A percentile compares a stretch with the other conserved stretches of the same genome.
These are phyloP conservation scores for Polylopha cassiicola DNA, from an alignment of 2,888 invertebrate species.

Conservation along the genomic window DNA sequence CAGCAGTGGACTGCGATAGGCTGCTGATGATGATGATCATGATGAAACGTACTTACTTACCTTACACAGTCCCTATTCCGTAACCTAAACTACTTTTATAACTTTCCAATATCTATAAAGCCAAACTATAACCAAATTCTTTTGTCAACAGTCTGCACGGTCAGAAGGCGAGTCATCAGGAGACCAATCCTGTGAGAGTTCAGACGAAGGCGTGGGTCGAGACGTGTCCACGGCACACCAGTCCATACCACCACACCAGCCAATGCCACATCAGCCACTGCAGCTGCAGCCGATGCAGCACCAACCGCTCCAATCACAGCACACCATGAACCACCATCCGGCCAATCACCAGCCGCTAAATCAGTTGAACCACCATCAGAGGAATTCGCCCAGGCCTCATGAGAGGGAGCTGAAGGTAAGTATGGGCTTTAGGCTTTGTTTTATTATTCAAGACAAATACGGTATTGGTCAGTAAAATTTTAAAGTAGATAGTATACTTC, in stretches of 20 bases:
- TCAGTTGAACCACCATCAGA: constrained; percentile 47
- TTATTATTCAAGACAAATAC: too few species aligned
- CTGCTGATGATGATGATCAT: too few species aligned
- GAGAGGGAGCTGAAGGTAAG: constrained; percentile 63
- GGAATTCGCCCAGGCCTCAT: constrained; percentile 60
- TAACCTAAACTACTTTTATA: too few species aligned
- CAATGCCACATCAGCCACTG: constrained; percentile 36
- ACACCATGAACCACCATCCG: constrained; percentile 48
- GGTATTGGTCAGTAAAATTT: too few species aligned
- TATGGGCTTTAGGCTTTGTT: constrained; percentile 2
- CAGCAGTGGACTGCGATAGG: too few species aligned
- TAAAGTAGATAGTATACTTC: too few species aligned
- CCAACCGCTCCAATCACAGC: constrained; percentile 37
- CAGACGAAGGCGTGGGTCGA: constrained; percentile 70
- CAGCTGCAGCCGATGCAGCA: constrained; percentile 23
- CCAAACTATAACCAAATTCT: too few species aligned
- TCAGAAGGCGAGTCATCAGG: constrained; percentile 70
- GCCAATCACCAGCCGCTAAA: constrained; percentile 36
- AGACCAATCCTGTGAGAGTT: constrained; percentile 69
- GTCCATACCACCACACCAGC: constrained; percentile 31
- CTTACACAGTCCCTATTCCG: too few species aligned
- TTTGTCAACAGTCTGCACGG: constrained; percentile 57
- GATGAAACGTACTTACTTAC: too few species aligned
- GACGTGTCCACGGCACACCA: constrained; percentile 52
- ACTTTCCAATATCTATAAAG: too few species aligned